Evolutionary conservation across 1,140 invertebrate genomes (phyloP), one percentile per base, ranked within the genome.

Genomic region (Pseudachorutes palmiensis): DNA sequence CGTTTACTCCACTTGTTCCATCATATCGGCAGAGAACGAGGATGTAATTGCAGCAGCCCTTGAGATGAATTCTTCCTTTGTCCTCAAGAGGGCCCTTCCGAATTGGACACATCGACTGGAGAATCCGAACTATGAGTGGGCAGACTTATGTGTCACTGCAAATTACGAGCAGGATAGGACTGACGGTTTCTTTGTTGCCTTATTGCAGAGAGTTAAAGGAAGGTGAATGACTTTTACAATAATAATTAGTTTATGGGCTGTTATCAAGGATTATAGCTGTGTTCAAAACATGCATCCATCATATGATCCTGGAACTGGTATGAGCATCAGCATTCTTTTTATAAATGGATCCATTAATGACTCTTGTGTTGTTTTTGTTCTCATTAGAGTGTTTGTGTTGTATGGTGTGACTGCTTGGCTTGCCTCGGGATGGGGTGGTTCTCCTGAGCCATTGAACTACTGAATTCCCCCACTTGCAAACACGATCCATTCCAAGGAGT

Each of bases 1-100:
- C 55, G 87, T 96, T 3, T 98, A 98, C 77, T 97, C 94, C 22
- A 98, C 95, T 0, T 98, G 95, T 77, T 98, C 95, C 0, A 76
- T 94, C 29, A 83, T 89, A 78, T 81, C 85, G 3, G 86, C 93
- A 81, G 96, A 98, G 81, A 98, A 98, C 77, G 96, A 98, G 80
- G 79, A 86, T 72, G 94, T 97, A 0, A 81, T 96, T 2, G 72
- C 78, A 28, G 82, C 87, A 69, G 81, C 81, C 2, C 73, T 83
- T 19, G 58, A 74, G 72, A 51, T 45, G 66, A 28, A 78, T 75
- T 70, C 51, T 68, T 55, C 51, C 1, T 67, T 75, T 72, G 22
- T 55, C 64, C 48, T 68, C 57, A 69, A 73, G 58, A 64, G 55
- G 22, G 70, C 74, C 3, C 63, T 75, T 36, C 66, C 68, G n/a